phyloP scores from a whole-genome alignment of 2,888 invertebrate genomes.

The Eupithecia inturbata region DNA sequence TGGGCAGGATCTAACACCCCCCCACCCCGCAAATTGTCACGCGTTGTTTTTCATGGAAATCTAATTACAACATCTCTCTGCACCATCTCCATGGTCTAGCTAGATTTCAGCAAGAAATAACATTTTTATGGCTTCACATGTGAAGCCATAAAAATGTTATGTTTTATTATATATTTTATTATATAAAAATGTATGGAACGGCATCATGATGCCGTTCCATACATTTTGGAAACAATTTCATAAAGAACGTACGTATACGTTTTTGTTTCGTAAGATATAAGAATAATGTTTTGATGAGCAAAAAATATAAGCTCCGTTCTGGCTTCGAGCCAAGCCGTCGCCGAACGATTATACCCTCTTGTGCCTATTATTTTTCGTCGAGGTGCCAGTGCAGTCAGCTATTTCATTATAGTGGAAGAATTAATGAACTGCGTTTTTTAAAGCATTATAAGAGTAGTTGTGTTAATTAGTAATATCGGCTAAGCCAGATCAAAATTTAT shows the following conservation, averaged over 20 bases:
- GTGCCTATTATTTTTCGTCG: slow-evolving; percentile 50
- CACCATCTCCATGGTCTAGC: too few species aligned
- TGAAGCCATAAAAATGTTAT: neutral
- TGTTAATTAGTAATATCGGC: neutral
- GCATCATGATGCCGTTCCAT: neutral
- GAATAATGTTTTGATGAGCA: slow-evolving; percentile 54
- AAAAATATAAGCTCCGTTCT: slow-evolving; percentile 57
- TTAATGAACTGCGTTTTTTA: neutral
- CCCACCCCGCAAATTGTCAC: too few species aligned
- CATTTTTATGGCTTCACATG: neutral
- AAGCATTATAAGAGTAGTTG: neutral
- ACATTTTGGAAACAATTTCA: neutral
- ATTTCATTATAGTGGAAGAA: slow-evolving; percentile 5
- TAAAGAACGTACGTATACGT: neutral
- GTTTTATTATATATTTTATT: too few species aligned
- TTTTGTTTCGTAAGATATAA: slow-evolving; percentile 32
- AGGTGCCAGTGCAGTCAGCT: slow-evolving; percentile 22
- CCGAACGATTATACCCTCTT: slow-evolving; percentile 62
- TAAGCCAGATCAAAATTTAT: neutral
- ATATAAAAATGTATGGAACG: too few species aligned
- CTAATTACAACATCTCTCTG: too few species aligned
- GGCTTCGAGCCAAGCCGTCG: slow-evolving; percentile 60
- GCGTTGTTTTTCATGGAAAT: too few species aligned
- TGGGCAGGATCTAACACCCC: too few species aligned
- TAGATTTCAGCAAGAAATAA: neutral